These are phyloP conservation scores for Catharus minimus DNA, from an alignment of 2,113 vertebrate genomes.

Conservation along the genomic window DNA sequence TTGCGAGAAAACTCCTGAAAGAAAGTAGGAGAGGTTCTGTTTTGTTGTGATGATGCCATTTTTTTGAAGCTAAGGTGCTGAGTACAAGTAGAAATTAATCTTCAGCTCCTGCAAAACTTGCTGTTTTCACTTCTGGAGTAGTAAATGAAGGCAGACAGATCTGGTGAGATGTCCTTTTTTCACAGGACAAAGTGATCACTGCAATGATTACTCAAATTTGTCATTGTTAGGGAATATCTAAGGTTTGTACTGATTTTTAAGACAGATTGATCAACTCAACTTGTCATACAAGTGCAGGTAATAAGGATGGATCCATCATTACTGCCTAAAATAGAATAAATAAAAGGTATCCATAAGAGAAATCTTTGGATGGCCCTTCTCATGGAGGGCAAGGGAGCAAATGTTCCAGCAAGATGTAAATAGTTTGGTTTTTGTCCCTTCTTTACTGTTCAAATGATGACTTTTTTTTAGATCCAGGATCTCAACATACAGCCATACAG, in stretches of 20 bases:
- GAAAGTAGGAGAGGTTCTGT: background rate
- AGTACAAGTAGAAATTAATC: background rate
- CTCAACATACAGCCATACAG: background rate
- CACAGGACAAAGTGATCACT: background rate
- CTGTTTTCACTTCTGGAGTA: background rate
- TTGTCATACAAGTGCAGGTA: background rate
- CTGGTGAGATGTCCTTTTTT: background rate
- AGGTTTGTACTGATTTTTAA: background rate
- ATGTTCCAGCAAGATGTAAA: background rate
- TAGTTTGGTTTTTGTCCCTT: background rate
- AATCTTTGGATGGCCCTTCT: background rate
- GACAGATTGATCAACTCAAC: background rate
- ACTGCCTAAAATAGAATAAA: background rate
- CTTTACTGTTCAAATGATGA: background rate
- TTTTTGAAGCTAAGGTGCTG: background rate
- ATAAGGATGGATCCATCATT: background rate
- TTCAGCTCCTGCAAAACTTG: background rate
- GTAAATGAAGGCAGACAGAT: background rate
- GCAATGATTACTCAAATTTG: background rate
- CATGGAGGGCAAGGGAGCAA: background rate
- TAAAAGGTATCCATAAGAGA: background rate
- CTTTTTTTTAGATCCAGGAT: background rate
- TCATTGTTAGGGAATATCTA: background rate
- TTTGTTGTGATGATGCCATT: background rate
- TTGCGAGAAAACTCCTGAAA: background rate